A percentile compares a stretch with the other conserved stretches of the same genome.
Evolutionary conservation across 2,113 vertebrate species (phyloP).

Genomic region (Dendropsophus ebraccatus): DNA sequence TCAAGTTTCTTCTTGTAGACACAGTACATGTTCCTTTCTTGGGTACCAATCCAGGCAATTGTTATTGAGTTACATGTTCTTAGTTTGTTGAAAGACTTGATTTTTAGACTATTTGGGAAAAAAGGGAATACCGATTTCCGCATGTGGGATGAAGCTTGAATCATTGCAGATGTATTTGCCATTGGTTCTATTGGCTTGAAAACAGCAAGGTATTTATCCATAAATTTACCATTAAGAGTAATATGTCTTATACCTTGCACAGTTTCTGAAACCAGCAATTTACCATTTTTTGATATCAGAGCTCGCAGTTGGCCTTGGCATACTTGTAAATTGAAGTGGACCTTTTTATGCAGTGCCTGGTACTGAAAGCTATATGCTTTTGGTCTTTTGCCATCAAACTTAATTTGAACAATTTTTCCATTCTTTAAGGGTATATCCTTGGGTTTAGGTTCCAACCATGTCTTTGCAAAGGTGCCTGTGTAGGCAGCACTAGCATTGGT

Average conservation of each 20-base stretch:
- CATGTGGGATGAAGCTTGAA: slow-evolving; percentile 81
- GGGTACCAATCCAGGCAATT: slow-evolving; percentile 88
- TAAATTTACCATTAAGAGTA: slow-evolving; percentile 80
- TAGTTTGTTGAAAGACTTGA: slow-evolving; percentile 88
- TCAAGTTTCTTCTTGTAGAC: slow-evolving; percentile 78
- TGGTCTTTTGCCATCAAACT: slow-evolving; percentile 68
- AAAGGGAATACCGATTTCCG: slow-evolving; percentile 79
- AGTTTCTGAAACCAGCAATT: slow-evolving; percentile 71
- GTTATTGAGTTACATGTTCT: slow-evolving; percentile 85
- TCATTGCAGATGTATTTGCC: slow-evolving; percentile 75
- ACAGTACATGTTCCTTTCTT: slow-evolving; percentile 86
- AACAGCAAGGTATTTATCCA: slow-evolving; percentile 76
- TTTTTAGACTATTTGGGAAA: slow-evolving; percentile 84
- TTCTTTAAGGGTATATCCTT: slow-evolving; percentile 76
- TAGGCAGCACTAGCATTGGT: slow-evolving; percentile 81
- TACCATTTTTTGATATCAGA: slow-evolving; percentile 76
- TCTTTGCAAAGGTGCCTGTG: slow-evolving; percentile 78
- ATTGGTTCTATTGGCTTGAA: slow-evolving; percentile 68
- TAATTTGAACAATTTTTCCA: slow-evolving; percentile 79
- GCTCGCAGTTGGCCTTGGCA: slow-evolving; percentile 76
- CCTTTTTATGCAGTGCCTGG: slow-evolving; percentile 78
- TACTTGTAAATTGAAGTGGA: slow-evolving; percentile 82
- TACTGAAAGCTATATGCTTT: slow-evolving; percentile 78
- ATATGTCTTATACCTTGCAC: slow-evolving; percentile 79
- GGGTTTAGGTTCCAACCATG: slow-evolving; percentile 78